Evolutionary conservation across 35 echinoderm and acorn worm genomes (phyloP), one percentile per base, ranked within the genome.

Genomic region (Strongylocentrotus purpuratus): DNA sequence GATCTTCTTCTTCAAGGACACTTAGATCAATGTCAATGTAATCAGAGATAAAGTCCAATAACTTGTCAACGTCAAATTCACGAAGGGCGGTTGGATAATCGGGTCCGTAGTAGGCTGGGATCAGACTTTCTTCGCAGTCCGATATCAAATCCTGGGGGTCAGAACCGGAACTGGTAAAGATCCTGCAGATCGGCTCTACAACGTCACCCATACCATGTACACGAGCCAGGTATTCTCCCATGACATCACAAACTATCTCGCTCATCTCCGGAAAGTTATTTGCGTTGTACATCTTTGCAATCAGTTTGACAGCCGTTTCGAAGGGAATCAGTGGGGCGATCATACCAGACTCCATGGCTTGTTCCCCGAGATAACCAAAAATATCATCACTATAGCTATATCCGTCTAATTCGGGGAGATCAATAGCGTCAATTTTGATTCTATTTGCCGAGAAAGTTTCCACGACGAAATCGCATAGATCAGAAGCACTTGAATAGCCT

Each of bases 71-170:
- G 28, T 96, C 94, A 33, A 98, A 92, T 2, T 91, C 90, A 17
- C 59, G 32, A 46, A 98, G 52, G 86, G 59, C 12, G 52, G 22
- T 31, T 45, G 92, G 95, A 58, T 93, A 61, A 28, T 93, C 94
- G 4, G 86, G 78, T 4, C 94, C 97, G 58, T 98, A 88, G 15
- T 94, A 92, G 11, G 92, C 8, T 33, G 97, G 94, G 2, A 92
- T 61, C 18, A 95, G 15, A 13, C 46, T 48, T 32, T 95, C 96
- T 32, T 96, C 96, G 28, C 97, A 97, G 48, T 96, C 45, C 31
- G 45, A 7, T 95, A 47, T 4, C 33, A 4, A 5, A 85, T 92
- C 88, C 1, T 65, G 47, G 78, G 33, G 55, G 4, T 50, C 86
- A 17, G 95, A 87, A 78, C 65, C 65, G 4, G 22, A 8, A 2